These are phyloP conservation scores for Carabus problematicus DNA, from an alignment of 2,888 invertebrate genomes.

Conservation along the genomic window DNA sequence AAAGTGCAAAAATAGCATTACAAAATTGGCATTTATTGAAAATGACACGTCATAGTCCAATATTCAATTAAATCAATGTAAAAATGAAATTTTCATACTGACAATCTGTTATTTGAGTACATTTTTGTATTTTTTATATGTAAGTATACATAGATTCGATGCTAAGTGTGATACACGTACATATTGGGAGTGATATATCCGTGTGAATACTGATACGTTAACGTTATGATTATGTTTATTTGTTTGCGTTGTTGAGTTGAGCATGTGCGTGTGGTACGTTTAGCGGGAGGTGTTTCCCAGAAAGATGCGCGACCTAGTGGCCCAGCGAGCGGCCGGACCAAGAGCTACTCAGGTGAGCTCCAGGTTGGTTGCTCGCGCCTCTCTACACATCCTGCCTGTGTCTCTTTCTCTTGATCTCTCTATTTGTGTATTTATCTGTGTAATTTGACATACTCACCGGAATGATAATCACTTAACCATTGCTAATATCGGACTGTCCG, in stretches of 20 bases:
- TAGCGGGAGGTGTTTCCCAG: constrained; percentile 80
- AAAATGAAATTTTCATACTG: too few species aligned
- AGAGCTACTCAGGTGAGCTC: constrained; percentile 52
- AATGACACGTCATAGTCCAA: too few species aligned
- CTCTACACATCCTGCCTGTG: constrained; percentile 51
- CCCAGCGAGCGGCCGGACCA: constrained; percentile 55
- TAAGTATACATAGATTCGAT: too few species aligned
- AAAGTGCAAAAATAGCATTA: too few species aligned
- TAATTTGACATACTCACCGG: too few species aligned
- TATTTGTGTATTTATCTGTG: not conserved
- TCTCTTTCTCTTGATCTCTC: constrained; percentile 57
- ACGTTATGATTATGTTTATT: constrained; percentile 46
- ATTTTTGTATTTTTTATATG: too few species aligned
- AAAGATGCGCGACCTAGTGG: constrained; percentile 81
- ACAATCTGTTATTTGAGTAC: too few species aligned
- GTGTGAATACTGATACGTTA: constrained; percentile 15
- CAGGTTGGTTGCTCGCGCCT: constrained; percentile 48
- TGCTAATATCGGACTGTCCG: too few species aligned
- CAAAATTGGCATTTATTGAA: too few species aligned
- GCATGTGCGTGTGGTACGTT: constrained; percentile 53
- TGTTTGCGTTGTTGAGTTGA: constrained; percentile 56
- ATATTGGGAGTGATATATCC: constrained; percentile 1
- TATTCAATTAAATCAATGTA: too few species aligned
- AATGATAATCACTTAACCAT: too few species aligned
- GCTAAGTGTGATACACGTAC: too few species aligned